phyloP scores from a whole-genome alignment of 53 echinoderm and acorn worm species.

The Glandiceps talaboti region DNA sequence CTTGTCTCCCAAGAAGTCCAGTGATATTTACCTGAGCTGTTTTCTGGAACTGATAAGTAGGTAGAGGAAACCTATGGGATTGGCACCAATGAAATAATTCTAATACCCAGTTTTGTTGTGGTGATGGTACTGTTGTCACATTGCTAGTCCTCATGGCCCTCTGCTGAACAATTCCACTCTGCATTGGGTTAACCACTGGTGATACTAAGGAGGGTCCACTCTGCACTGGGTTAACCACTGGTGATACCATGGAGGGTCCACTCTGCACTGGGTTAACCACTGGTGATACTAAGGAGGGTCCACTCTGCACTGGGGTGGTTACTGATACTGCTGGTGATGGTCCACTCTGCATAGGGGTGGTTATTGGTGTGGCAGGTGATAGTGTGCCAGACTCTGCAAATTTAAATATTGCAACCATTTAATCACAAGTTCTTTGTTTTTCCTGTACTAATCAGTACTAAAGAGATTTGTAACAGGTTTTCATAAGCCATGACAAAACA shows the following conservation, averaged over 20 bases:
- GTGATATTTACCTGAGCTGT: constrained; percentile 10
- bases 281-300: constrained; percentile 5
- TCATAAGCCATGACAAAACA: no score
- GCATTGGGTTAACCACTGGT: neutral
- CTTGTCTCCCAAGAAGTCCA: no score
- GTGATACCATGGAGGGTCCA: no score
- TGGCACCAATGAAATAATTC: constrained; percentile 13
- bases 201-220: neutral
- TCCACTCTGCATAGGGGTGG: constrained; percentile 4
- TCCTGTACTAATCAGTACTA: neutral
- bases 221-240: neutral
- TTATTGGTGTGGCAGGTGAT: neutral
- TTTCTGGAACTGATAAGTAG: constrained; percentile 4
- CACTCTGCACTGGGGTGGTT: neutral
- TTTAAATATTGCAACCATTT: no score
- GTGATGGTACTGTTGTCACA: neutral
- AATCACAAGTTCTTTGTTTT: no score
- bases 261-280: neutral
- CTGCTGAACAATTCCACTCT: neutral
- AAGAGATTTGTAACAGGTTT: no score
- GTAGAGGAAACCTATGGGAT: constrained; percentile 10
- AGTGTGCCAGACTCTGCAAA: no score
- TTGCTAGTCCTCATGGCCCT: neutral
- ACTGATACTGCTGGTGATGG: constrained; percentile 3
- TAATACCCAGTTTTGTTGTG: neutral